Conservation (phyloP, 2,888 invertebrate species). For the Ernsta delagoae region DNA sequence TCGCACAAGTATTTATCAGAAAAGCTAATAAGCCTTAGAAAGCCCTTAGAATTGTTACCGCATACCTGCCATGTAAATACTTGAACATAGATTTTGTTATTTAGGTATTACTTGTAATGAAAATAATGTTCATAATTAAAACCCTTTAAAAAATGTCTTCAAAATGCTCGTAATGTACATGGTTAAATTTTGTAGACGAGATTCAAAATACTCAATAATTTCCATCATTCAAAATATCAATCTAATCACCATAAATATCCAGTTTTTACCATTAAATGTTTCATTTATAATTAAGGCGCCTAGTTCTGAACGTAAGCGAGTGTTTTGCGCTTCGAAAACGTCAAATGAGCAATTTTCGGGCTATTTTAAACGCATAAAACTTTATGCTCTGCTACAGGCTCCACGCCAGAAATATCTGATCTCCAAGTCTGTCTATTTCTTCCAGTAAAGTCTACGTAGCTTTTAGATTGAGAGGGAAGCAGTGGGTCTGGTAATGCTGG, state of each 20-base stretch:
- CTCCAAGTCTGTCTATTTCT: conserved; percentile 35
- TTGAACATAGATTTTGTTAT: no score
- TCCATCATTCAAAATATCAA: neutral
- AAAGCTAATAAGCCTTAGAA: neutral
- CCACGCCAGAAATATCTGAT: conserved; percentile 51
- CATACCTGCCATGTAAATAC: no score
- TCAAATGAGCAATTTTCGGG: conserved; percentile 75
- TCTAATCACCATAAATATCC: neutral
- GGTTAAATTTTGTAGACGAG: no score
- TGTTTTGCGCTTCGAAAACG: conserved; percentile 64
- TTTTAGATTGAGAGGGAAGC: conserved; percentile 18
- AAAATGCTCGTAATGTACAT: no score
- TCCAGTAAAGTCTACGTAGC: neutral
- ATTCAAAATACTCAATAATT: no score
- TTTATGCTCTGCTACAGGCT: conserved; percentile 67
- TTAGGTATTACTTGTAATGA: no score
- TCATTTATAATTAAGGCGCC: conserved; percentile 44
- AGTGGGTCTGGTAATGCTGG: conserved; percentile 51
- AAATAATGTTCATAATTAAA: no score
- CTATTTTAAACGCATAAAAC: conserved; percentile 77
- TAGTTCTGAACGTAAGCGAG: conserved; percentile 47
- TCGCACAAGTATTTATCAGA: neutral
- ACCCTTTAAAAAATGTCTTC: no score
- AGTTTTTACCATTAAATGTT: neutral
- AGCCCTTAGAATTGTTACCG: no score